phyloP scores from a whole-genome alignment of 2,888 invertebrate species.

The Leucophora obtusa region DNA sequence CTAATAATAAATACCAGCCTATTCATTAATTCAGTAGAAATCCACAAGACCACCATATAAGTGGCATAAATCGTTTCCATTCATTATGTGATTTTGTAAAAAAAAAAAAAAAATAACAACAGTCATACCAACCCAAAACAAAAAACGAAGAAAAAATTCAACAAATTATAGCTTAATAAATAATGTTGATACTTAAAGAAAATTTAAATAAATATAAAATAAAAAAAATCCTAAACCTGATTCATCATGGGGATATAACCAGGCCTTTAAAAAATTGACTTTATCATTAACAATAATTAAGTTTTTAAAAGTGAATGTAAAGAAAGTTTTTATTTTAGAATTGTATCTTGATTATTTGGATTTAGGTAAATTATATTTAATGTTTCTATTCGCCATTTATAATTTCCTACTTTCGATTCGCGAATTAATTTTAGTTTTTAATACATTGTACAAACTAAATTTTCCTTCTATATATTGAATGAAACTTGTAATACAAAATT shows the following conservation, averaged over 20 bases:
- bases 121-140: slow-evolving; percentile 14
- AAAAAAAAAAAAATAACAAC: background rate
- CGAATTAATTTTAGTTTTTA: too few relatives aligned
- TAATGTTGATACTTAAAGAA: background rate
- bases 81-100: slow-evolving; percentile 47
- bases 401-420: too few relatives aligned
- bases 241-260: background rate
- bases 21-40: slow-evolving; percentile 38
- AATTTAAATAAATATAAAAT: slow-evolving; percentile 2
- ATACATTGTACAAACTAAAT: too few relatives aligned
- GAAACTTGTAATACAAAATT: too few relatives aligned
- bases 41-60: slow-evolving; percentile 18
- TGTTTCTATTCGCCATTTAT: too few relatives aligned
- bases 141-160: slow-evolving; percentile 1
- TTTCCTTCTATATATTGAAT: too few relatives aligned
- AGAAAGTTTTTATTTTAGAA: too few relatives aligned
- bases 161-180: slow-evolving; percentile 1
- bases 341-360: too few relatives aligned
- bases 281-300: too few relatives aligned
- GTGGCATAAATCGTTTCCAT: slow-evolving; percentile 45
- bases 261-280: too few relatives aligned
- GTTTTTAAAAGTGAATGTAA: too few relatives aligned
- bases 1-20: slow-evolving; percentile 31
- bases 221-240: background rate
- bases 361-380: too few relatives aligned